Conservation (phyloP, 2,113 vertebrate species). For the Limnothrissa miodon region DNA sequence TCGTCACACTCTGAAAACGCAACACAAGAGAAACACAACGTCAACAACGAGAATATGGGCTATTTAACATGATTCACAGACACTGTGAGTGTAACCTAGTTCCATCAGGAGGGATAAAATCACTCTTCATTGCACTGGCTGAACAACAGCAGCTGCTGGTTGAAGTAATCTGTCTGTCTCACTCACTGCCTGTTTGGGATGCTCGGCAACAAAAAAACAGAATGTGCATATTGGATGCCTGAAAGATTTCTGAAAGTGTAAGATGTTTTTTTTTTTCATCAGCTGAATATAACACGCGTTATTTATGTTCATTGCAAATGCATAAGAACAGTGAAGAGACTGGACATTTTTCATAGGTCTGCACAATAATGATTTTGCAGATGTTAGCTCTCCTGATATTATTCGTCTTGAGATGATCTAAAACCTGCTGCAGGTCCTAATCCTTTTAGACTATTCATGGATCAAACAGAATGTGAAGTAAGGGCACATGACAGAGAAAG, state of each 20-base stretch:
- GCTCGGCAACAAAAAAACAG: neutral
- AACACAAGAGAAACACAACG: no score
- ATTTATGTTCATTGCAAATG: neutral
- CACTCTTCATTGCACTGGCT: neutral
- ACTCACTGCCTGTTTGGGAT: neutral
- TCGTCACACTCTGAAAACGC: neutral
- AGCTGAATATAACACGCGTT: neutral
- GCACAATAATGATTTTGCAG: conserved; percentile 18
- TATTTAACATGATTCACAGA: neutral
- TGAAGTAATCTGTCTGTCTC: conserved; percentile 11
- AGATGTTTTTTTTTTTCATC: neutral
- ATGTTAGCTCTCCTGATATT: conserved; percentile 4
- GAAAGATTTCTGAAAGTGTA: neutral
- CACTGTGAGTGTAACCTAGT: neutral
- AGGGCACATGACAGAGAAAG: conserved; percentile 56
- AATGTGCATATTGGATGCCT: neutral
- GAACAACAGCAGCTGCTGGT: conserved; percentile 15
- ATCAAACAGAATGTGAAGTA: conserved; percentile 55
- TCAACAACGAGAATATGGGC: neutral
- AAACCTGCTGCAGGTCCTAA: conserved; percentile 27
- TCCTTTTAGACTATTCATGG: conserved; percentile 43
- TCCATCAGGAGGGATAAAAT: conserved; percentile 12
- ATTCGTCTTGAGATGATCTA: conserved; percentile 24
- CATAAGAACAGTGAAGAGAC: neutral
- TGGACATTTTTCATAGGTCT: neutral